Evolutionary conservation across 1,140 invertebrate species (phyloP), one percentile per base, ranked within the genome.

Genomic region (Aricia agestis): DNA sequence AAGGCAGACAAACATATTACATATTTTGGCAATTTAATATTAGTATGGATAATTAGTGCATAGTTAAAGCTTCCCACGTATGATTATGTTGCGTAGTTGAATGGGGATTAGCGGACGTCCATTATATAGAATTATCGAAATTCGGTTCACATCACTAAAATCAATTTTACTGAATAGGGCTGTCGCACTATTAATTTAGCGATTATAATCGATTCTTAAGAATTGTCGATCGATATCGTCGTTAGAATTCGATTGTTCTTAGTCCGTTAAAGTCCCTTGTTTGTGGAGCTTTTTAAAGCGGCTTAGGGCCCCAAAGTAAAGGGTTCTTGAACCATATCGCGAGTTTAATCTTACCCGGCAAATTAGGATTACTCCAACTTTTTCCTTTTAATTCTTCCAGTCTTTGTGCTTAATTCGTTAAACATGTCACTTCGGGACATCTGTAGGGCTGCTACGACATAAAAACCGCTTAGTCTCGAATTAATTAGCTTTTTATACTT

Each of bases 351-450:
- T 91, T 79, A 81, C 82, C 81, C 82, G 81, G 80, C 85, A 89
- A 91, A 91, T 90, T 91, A 87, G 89, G 89, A 91, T 91, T 90
- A 91, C 90, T 90, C 87, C 86, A 90, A 86, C 84, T 89, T 88
- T 86, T 90, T 85, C 82, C 81, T 86, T 85, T 89, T 85, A 83
- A 81, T 80, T 82, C 79, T 74, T 75, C 76, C 78, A 74, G 80
- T 78, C 80, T 85, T 87, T 89, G 82, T 89, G 71, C 74, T 78
- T 86, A 87, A 87, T 86, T 85, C 81, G 82, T 81, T 80, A 78
- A 77, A 79, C 82, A 79, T 89, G 85, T 85, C 84, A 83, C 77
- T 79, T 25, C 10, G 32, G 75, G 79, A 84, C 66, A 59, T 79
- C 52, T 72, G 77, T 76, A 74, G 82, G 85, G 86, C 70, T 78